Percentiles rank a stretch among this genome's conserved stretches.
Evolutionary conservation across 2,888 invertebrate genomes (phyloP).

Genomic region (Encarsia formosa): DNA sequence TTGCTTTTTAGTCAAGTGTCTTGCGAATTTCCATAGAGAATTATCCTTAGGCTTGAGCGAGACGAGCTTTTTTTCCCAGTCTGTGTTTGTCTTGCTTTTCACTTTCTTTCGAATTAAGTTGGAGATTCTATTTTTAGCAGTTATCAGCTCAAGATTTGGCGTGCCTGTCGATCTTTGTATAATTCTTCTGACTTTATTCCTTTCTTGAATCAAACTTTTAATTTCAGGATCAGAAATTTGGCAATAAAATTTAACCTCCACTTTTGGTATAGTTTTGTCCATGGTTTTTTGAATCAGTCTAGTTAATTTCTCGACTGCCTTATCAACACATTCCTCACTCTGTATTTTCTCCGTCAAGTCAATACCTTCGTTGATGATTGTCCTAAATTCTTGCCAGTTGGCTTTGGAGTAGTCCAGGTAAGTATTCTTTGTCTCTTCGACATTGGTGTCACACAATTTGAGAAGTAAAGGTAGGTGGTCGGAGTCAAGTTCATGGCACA

Average conservation of each 20-base stretch:
- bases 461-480: constrained; percentile 28
- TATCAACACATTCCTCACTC: constrained; percentile 4
- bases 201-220: constrained; percentile 6
- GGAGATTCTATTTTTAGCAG: background rate
- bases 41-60: background rate
- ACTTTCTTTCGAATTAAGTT: background rate
- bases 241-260: too few species aligned
- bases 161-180: constrained; percentile 11
- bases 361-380: background rate
- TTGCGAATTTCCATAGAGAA: background rate
- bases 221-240: constrained; percentile 1
- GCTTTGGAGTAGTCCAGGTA: constrained; percentile 11
- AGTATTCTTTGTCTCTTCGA: background rate
- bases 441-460: background rate
- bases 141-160: background rate
- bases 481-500: constrained; percentile 23
- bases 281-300: too few species aligned
- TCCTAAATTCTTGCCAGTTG: constrained; percentile 17
- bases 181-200: constrained; percentile 14
- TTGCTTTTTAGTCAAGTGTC: background rate
- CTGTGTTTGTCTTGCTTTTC: background rate
- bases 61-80: background rate
- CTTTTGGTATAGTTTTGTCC: too few species aligned
- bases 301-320: background rate
- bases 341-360: constrained; percentile 9